A percentile compares a stretch with the other conserved stretches of the same genome.
Evolutionary conservation across 2,797 vertebrate genomes (phyloP).

Genomic region (Onychomys leucogaster): DNA sequence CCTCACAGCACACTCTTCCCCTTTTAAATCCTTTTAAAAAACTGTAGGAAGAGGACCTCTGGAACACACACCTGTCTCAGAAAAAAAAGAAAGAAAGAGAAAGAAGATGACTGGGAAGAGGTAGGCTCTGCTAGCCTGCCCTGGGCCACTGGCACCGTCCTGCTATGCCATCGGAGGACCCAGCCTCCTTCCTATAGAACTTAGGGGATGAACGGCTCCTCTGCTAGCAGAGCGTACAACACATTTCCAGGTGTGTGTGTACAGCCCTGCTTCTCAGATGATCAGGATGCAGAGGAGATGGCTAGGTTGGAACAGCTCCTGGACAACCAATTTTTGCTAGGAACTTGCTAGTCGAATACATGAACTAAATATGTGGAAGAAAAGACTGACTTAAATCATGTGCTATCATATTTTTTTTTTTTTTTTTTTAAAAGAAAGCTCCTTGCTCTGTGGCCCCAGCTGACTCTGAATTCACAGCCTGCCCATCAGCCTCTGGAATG

Average conservation of each 20-base stretch:
- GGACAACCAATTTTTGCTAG: background rate
- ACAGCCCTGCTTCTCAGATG: too few relatives aligned
- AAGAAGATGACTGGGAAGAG: background rate
- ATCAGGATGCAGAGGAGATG: background rate
- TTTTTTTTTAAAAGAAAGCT: background rate
- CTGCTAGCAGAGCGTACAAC: too few relatives aligned
- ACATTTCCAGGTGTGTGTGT: background rate
- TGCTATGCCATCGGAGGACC: background rate
- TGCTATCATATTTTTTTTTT: background rate
- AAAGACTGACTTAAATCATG: background rate
- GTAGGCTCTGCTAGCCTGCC: background rate
- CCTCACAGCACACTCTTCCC: background rate
- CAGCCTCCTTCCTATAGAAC: accelerated
- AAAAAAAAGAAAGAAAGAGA: background rate
- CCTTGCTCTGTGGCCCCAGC: background rate
- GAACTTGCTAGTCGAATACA: background rate
- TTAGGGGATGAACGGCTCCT: background rate
- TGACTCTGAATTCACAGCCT: background rate
- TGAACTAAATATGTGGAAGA: background rate
- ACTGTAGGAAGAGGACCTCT: background rate
- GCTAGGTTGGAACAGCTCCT: background rate
- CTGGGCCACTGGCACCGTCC: background rate
- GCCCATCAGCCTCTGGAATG: background rate
- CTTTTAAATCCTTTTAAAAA: background rate
- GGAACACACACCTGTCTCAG: background rate